Base-by-base conservation (phyloP, 2,113 vertebrate species). In the Camarhynchus parvulus region DNA sequence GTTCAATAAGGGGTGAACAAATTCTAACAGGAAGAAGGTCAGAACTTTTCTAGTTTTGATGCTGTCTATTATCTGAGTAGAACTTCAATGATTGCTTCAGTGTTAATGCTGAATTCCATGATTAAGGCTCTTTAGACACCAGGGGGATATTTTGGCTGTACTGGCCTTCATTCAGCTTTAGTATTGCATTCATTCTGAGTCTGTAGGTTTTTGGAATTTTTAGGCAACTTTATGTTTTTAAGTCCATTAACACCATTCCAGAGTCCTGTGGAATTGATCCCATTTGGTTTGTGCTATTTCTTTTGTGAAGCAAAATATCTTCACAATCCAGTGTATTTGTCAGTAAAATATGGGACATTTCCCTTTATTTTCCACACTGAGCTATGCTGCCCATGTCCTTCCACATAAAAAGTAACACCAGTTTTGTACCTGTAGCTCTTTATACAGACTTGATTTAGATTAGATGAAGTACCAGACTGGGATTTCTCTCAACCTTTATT, bases 1-100 rank as follows among this genome's bases (percentile, higher is more conserved):
- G n/a, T 94, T 96, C 55, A 74, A 46, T 94, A 87, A 63, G 63
- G 82, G 46, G 56, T 89, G 53, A 95, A 80, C 21, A 92, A 94
- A 80, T 89, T 55, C 56, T 93, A 37, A 11, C 28, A 88, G 87
- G 76, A 83, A 56, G 80, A 92, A 93, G 77, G 47, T 46, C 14
- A 7, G 58, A 50, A 62, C 16, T 62, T 53, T 11, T 28, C 31
- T 55, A 72, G 24, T 76, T 68, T 50, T 69, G 18, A 19, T 79
- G 53, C 66, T 74, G 9, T 33, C 7, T 25, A 15, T 53, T 70
- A 35, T 67, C 53, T 68, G 66, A 91, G 20, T 33, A 58, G 70
- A 83, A 66, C 52, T 37, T 46, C 37, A 76, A 0, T 42, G 62
- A 61, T 75, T 83, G 33, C 42, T 68, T 78, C 7, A 0, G 24